Base-by-base conservation (phyloP, 2,797 vertebrate genomes). In the Hippocampus kuda region DNA sequence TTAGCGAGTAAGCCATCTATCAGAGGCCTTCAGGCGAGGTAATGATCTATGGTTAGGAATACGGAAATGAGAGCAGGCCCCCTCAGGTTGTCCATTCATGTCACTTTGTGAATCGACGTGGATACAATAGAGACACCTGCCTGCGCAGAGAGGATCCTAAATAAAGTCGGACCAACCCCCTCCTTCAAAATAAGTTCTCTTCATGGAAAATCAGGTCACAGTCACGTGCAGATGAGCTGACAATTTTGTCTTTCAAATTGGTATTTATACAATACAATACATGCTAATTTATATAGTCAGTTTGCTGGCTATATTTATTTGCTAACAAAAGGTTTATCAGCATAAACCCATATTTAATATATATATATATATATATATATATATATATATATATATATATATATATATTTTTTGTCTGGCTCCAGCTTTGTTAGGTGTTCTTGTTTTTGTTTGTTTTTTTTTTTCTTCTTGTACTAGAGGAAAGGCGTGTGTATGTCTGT, bases 51-150 rank as follows among this genome's bases (percentile, higher is more conserved):
- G 72, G 70, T 82, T 51, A 75, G 80, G 78, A 81, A 67, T 70
- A 70, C 85, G 83, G 82, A 88, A 89, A 88, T 88, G 80, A 86
- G 73, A 72, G 76, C 64, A 67, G 51, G 70, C 79, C 75, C 80
- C 86, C 85, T 72, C 68, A 74, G 81, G 83, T 76, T 77, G 67
- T 77, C 76, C 72, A 67, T 78, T 81, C 77, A 75, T 63, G 75
- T 69, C 73, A 42, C 73, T 57, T 71, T 70, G 85, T 85, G 81
- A 86, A 82, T 87, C 78, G 84, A 70, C 70, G 70, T 62, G 71
- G 77, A 82, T 68, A 83, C 70, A 48, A 60, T 44, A 73, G 69
- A 68, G 69, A 68, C 68, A 76, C 56, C 66, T 72, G 41, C 70
- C 72, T 70, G 72, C 79, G 73, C 70, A 4, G 2, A 61, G 51